Base-by-base conservation (phyloP, 2,797 vertebrate genomes). In the Bucorvus abyssinicus region DNA sequence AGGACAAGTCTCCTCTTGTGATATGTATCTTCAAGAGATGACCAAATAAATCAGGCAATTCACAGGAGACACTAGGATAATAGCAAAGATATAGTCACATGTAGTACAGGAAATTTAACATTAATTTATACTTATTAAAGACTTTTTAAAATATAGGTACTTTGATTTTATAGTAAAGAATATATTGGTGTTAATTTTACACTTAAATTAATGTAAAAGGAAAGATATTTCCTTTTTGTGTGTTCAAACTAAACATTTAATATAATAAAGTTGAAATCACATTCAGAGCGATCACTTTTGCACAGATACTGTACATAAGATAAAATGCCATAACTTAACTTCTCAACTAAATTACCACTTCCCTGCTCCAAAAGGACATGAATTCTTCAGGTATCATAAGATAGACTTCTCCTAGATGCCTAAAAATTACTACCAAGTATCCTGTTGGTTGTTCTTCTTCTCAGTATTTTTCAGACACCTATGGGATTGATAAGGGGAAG, bases 1-100 rank as follows among this genome's bases (percentile, higher is more conserved):
- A 89, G 85, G 36, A 75, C 12, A 85, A 82, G 68, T 78, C 64
- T 86, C 18, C 17, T 81, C 53, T 65, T 88, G 74, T 94, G 85
- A 94, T 93, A 95, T 74, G 81, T 90, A 88, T 81, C 76, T 93
- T 86, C 44, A 57, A 79, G 61, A 32, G 61, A 32, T 90, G 77
- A 78, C 15, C 38, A 86, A 60, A 95, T 93, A 92, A 94, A 95
- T 94, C 32, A 42, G 87, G 34, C 27, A 79, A 69, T 84, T 50
- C 45, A 42, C 65, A 75, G 42, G 38, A 75, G 45, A 57, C 42
- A 55, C 8, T n/a, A 80, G 19, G 49, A 44, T 93, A 78, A 81
- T 88, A 89, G 3, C 42, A 81, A 30, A 78, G 19, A 1, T 75
- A n/a, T 26, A 59, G 34, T 32, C 2, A 1, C 8, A 59, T 14